These are phyloP conservation scores for Hartigia nigra DNA, from an alignment of 2,888 invertebrate genomes.

Conservation along the genomic window DNA sequence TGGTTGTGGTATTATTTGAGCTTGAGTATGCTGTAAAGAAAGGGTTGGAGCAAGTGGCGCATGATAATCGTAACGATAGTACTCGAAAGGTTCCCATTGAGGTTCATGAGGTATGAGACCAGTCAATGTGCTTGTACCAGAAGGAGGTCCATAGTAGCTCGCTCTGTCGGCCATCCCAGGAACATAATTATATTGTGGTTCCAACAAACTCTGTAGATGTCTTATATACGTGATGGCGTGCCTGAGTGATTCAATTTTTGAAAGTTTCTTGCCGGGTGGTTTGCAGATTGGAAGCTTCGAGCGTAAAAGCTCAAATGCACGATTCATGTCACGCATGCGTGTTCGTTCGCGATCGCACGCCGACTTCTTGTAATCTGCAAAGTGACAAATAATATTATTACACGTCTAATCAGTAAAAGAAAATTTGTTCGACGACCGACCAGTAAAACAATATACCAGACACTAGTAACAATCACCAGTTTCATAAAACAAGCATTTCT, in stretches of 20 bases:
- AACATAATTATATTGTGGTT: constrained; percentile 48
- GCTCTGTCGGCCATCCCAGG: constrained; percentile 45
- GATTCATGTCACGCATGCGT: constrained; percentile 88
- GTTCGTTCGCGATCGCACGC: constrained; percentile 87
- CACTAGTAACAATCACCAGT: not conserved
- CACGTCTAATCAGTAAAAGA: not conserved
- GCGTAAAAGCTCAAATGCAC: constrained; percentile 81
- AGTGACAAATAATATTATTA: constrained; percentile 16
- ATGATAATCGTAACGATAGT: constrained; percentile 61
- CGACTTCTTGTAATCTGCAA: constrained; percentile 82
- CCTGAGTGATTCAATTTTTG: constrained; percentile 86
- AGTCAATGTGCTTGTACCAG: constrained; percentile 25
- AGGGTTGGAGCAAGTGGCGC: constrained; percentile 42
- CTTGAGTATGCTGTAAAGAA: not conserved
- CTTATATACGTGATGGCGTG: constrained; percentile 83
- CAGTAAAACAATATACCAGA: not conserved
- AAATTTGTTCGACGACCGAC: not conserved
- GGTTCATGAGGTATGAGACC: constrained; percentile 50
- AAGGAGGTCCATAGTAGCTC: constrained; percentile 39
- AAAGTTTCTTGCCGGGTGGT: constrained; percentile 86
- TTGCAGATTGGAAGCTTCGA: constrained; percentile 81
- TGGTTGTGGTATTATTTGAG: constrained; percentile 29
- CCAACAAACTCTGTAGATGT: constrained; percentile 75
- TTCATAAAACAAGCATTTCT: not conserved
- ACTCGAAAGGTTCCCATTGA: constrained; percentile 60